Conservation (phyloP, 2,797 vertebrate genomes). For the Platalea minor region DNA sequence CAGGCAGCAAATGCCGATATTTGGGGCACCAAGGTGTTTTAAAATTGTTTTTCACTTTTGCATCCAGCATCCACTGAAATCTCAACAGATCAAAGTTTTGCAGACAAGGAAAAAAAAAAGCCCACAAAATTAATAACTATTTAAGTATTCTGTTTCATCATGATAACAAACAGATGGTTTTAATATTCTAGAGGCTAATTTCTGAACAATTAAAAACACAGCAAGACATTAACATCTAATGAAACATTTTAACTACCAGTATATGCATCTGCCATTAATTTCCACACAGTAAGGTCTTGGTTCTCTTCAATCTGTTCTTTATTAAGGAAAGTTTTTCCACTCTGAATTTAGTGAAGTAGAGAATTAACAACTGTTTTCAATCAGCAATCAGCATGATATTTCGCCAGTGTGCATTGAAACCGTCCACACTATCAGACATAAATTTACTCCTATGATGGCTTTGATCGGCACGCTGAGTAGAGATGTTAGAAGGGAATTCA, state of each 20-base stretch:
- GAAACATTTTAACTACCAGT: slow-evolving; percentile 97
- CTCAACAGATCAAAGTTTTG: slow-evolving; percentile 78
- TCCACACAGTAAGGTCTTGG: slow-evolving; percentile 91
- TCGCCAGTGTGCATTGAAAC: slow-evolving; percentile 78
- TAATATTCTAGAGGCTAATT: slow-evolving; percentile 98
- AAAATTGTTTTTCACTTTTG: slow-evolving; percentile 64
- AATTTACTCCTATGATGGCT: slow-evolving; percentile 80
- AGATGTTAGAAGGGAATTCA: slow-evolving; percentile 61
- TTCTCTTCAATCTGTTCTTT: slow-evolving; percentile 93
- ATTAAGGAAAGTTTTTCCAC: slow-evolving; percentile 86
- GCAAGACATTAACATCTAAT: slow-evolving; percentile 97
- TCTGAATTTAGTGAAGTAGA: slow-evolving; percentile 92
- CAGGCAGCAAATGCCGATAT: slow-evolving; percentile 44
- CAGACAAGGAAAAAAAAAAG: slow-evolving; percentile 69
- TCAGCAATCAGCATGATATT: slow-evolving; percentile 89
- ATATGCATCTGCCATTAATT: slow-evolving; percentile 96
- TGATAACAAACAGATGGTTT: slow-evolving; percentile 96
- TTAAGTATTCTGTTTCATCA: slow-evolving; percentile 88
- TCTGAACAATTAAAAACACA: slow-evolving; percentile 98
- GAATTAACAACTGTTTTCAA: slow-evolving; percentile 98
- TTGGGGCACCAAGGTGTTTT: slow-evolving; percentile 64
- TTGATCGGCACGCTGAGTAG: slow-evolving; percentile 74
- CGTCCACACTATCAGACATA: slow-evolving; percentile 79
- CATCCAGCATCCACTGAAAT: slow-evolving; percentile 67
- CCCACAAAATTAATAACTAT: slow-evolving; percentile 83